Percentiles rank a stretch among this genome's conserved stretches.
Evolutionary conservation across 2,888 invertebrate genomes (phyloP).

Genomic region (Eurois occulta): DNA sequence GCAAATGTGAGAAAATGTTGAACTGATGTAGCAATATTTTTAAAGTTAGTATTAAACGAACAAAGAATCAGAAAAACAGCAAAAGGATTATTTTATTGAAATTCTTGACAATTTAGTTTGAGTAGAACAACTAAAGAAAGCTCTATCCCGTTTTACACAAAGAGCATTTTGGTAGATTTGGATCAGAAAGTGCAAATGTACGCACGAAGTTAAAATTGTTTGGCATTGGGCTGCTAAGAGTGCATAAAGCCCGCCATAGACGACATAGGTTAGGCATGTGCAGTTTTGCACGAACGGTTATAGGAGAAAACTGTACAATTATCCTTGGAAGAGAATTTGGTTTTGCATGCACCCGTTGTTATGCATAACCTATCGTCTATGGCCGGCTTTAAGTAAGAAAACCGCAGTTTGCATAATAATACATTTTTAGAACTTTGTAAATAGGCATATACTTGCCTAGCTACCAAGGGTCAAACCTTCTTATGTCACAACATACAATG

Average conservation of each 20-base stretch:
- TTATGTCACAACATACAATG: no score
- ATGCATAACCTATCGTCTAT: no score
- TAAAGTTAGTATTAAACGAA: background rate
- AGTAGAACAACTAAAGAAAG: background rate
- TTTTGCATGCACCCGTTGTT: background rate
- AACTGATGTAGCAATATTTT: background rate
- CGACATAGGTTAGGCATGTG: background rate
- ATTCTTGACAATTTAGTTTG: background rate
- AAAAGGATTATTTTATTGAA: background rate
- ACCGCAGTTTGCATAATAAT: no score
- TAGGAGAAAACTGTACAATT: background rate
- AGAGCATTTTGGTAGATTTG: background rate
- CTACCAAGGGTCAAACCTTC: background rate
- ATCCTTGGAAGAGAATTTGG: background rate
- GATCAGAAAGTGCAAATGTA: background rate
- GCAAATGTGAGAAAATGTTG: conserved; percentile 26
- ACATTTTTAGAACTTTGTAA: background rate
- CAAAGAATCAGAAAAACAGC: background rate
- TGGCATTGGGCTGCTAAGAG: background rate
- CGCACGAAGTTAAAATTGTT: background rate
- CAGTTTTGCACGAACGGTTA: background rate
- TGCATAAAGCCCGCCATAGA: background rate
- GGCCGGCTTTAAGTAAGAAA: no score
- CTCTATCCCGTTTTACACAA: background rate
- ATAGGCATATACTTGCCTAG: background rate